A percentile compares a stretch with the other conserved stretches of the same genome.
These are phyloP conservation scores for Boulengeromyrus knoepffleri DNA, from an alignment of 2,113 vertebrate genomes.

Conservation along the genomic window DNA sequence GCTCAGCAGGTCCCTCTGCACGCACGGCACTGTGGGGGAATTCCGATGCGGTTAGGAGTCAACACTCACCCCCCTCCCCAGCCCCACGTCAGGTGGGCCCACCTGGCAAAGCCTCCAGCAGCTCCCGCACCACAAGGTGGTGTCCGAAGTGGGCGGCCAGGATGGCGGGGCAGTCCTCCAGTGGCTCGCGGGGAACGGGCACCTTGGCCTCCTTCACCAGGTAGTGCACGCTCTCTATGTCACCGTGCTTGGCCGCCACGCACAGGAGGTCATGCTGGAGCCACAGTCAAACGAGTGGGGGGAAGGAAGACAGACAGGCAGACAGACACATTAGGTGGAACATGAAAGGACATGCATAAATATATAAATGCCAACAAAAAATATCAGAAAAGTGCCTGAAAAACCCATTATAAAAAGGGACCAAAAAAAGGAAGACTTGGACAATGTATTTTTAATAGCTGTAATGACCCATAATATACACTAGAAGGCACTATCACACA, in stretches of 20 bases:
- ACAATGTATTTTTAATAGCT: background rate
- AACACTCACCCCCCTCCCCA: background rate
- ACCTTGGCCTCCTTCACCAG: constrained; percentile 68
- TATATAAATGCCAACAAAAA: background rate
- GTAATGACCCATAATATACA: background rate
- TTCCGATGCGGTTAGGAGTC: background rate
- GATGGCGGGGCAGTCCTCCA: constrained; percentile 72
- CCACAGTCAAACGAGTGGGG: background rate
- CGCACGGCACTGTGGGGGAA: constrained; percentile 50
- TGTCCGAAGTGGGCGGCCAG: constrained; percentile 77
- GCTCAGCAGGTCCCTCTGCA: constrained; percentile 72
- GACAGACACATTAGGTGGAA: background rate
- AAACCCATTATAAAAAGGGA: background rate
- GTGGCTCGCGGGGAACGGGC: constrained; percentile 66
- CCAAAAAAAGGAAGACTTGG: background rate
- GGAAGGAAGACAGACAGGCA: background rate
- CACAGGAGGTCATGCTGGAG: constrained; percentile 65
- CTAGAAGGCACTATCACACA: background rate
- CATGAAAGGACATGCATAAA: background rate
- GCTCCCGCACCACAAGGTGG: constrained; percentile 60
- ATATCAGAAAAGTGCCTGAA: background rate
- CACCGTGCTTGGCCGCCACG: constrained; percentile 69
- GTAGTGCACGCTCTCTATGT: constrained; percentile 68
- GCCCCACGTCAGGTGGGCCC: constrained; percentile 3
- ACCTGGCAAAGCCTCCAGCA: constrained; percentile 80